phyloP scores from a whole-genome alignment of 2,797 vertebrate species.

The Danio jaintianensis region DNA sequence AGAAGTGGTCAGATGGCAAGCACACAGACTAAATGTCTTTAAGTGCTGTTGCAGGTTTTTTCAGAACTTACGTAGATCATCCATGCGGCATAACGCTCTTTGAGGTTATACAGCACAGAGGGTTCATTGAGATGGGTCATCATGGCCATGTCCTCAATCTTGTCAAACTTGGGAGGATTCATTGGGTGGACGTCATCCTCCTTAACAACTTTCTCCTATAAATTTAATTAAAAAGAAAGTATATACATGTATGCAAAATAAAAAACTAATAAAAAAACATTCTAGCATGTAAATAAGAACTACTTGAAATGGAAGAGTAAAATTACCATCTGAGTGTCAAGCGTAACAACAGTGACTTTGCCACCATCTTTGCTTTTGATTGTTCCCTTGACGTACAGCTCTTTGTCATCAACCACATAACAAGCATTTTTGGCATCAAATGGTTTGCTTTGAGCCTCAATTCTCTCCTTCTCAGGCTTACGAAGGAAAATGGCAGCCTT shows the following conservation, averaged over 20 bases:
- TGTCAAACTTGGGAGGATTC: constrained; percentile 85
- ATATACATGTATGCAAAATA: too few relatives aligned
- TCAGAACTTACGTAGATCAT: constrained; percentile 83
- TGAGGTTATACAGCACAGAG: constrained; percentile 85
- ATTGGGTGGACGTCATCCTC: constrained; percentile 68
- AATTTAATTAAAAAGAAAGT: background rate
- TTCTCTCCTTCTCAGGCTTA: constrained; percentile 79
- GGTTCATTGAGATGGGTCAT: constrained; percentile 85
- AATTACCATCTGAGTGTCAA: constrained; percentile 28
- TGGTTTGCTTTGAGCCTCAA: constrained; percentile 79
- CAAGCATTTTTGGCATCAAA: constrained; percentile 82
- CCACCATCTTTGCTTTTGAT: constrained; percentile 75
- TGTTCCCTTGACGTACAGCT: constrained; percentile 77
- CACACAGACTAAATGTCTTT: background rate
- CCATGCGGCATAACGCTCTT: constrained; percentile 87
- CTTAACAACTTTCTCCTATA: constrained; percentile 46
- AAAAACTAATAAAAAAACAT: background rate
- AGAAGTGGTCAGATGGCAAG: background rate
- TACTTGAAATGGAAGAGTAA: background rate
- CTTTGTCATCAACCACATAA: constrained; percentile 75
- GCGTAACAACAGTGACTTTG: constrained; percentile 71
- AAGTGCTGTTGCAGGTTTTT: background rate
- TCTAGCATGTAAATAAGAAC: background rate
- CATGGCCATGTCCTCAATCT: constrained; percentile 87
- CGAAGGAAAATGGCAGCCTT: constrained; percentile 74